Evolutionary conservation across 2,113 vertebrate genomes (phyloP), one percentile per base, ranked within the genome.

Genomic region (Polyodon spathula): DNA sequence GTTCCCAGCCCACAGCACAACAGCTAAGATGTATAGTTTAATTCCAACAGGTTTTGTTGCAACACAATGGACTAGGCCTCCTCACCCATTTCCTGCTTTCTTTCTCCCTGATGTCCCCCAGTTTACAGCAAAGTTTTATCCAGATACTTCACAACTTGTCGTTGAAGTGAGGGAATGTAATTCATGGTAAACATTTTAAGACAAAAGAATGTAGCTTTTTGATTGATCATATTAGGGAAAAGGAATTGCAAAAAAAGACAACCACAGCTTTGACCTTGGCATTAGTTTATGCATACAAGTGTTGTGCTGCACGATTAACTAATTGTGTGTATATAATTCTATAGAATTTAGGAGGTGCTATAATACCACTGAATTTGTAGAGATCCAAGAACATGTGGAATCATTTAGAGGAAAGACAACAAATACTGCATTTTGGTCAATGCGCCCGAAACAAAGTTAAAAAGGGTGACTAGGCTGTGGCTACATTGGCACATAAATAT

Each of bases 141-240:
- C n/a, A n/a, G n/a, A n/a, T n/a, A n/a, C n/a, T n/a, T n/a, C n/a
- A n/a, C n/a, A n/a, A n/a, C n/a, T n/a, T n/a, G n/a, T n/a, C n/a
- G n/a, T n/a, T n/a, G n/a, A 59, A 50, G 40, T 16, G 17, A 59
- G 48, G 39, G 17, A 44, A 50, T 61, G 15, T 8, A 8, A 56
- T 14, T 53, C 12, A 48, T 54, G 62, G 38, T 52, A 11, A 39
- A 64, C 6, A n/a, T 37, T 9, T 39, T 27, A 38, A 38, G 55
- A 59, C 40, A 60, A 60, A 37, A 40, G 63, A 60, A 64, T 54
- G 50, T 59, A 64, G 6, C 10, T 43, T 55, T 56, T n/a, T 56
- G 16, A 56, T 27, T 56, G 3, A 15, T 16, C 14, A 10, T 38
- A 63, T 56, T n/a, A 58, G 10, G 41, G 40, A 43, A 10, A 14